These are phyloP conservation scores for Drosophila algonquin DNA, from an alignment of 2,888 invertebrate species.

Conservation along the genomic window DNA sequence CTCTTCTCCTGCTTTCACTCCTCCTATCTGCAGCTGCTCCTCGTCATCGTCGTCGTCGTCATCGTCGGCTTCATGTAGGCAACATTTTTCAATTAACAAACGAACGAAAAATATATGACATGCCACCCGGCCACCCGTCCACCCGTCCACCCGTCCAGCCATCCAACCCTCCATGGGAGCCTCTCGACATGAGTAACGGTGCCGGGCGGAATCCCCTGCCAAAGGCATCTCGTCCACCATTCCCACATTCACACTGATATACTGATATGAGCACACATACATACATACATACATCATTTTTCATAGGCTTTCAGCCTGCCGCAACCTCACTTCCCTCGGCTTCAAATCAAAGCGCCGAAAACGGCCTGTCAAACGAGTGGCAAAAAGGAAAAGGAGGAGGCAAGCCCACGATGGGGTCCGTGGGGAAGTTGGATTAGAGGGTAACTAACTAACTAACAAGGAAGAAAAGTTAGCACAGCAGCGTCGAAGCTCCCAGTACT, in stretches of 20 bases:
- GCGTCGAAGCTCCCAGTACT: not conserved
- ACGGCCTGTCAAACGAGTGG: constrained; percentile 63
- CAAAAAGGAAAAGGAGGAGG: not conserved
- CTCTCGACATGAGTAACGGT: constrained; percentile 53
- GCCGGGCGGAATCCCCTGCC: constrained; percentile 32
- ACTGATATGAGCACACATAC: not conserved
- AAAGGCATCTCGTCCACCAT: constrained; percentile 2
- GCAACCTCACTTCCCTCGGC: constrained; percentile 26
- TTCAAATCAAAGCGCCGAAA: constrained; percentile 71
- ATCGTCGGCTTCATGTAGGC: constrained; percentile 54
- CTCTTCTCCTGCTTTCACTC: constrained; percentile 4
- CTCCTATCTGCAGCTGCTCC: not conserved
- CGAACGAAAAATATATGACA: constrained; percentile 78
- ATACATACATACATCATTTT: constrained; percentile 51
- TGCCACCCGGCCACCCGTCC: constrained; percentile 55
- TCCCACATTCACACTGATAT: not conserved
- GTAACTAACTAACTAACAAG: constrained; percentile 45
- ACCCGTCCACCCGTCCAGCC: constrained; percentile 10
- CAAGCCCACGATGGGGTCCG: not conserved
- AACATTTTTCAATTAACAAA: constrained; percentile 79
- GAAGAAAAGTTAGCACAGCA: not conserved
- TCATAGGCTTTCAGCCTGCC: constrained; percentile 57
- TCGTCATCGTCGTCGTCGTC: constrained; percentile 20
- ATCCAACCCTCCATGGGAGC: constrained; percentile 1
- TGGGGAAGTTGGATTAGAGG: constrained; percentile 21